Conservation (phyloP, 2,797 vertebrate genomes). For the Lophotriccus pileatus region DNA sequence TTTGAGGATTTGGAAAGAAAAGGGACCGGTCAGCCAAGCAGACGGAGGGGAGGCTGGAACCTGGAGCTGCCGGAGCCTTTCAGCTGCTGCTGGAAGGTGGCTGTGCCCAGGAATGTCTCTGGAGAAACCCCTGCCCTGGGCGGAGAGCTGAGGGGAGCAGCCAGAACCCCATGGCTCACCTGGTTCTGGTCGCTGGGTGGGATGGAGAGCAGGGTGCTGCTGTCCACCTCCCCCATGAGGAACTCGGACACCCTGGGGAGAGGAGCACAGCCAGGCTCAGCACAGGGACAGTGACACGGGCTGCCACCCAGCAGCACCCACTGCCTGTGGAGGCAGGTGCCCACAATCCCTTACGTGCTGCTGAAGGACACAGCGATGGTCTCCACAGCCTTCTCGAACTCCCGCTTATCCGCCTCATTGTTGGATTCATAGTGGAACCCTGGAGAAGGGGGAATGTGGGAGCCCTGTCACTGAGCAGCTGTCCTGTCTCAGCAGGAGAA, state of each 20-base stretch:
- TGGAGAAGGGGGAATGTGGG: slow-evolving; percentile 6
- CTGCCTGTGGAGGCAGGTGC: fast-evolving
- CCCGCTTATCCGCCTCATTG: slow-evolving; percentile 86
- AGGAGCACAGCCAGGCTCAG: neutral
- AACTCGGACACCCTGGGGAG: slow-evolving; percentile 88
- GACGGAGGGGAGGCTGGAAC: neutral
- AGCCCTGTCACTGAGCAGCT: neutral
- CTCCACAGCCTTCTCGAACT: slow-evolving; percentile 96
- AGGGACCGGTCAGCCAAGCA: neutral
- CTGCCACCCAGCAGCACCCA: neutral
- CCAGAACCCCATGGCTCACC: slow-evolving; percentile 73
- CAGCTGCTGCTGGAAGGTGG: neutral
- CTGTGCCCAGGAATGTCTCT: fast-evolving
- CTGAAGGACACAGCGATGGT: slow-evolving; percentile 95
- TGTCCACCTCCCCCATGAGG: slow-evolving; percentile 97
- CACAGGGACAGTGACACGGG: neutral
- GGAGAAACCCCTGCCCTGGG: neutral
- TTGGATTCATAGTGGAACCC: slow-evolving; percentile 92
- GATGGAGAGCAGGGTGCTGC: slow-evolving; percentile 91
- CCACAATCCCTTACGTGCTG: slow-evolving; percentile 84
- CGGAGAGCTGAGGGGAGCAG: neutral
- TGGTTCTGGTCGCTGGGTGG: slow-evolving; percentile 90
- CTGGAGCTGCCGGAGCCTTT: neutral
- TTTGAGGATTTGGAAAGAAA: slow-evolving; percentile 53
- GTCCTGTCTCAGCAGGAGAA: neutral